Evolutionary conservation across 1,140 invertebrate genomes (phyloP), one percentile per base, ranked within the genome.

Genomic region (Diuraphis noxia): DNA sequence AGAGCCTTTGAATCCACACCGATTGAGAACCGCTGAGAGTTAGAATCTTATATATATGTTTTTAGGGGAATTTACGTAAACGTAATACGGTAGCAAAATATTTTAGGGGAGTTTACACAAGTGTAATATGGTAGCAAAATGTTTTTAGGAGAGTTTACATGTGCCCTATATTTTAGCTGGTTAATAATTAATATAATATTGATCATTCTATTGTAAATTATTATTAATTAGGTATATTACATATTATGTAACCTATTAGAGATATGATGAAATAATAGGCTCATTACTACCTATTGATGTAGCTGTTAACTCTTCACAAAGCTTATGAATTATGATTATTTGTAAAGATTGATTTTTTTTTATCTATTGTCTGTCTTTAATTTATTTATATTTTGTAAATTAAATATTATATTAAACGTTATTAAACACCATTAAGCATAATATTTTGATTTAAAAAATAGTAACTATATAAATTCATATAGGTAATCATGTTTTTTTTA

Each of bases 271-370:
- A 72, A 72, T 72, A n/a, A 72, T 72, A 72, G 17, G 30, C n/a
- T 13, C n/a, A 72, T 17, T n/a, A n/a, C 34, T 49, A 63, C 56
- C 13, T 63, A n/a, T 63, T n/a, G n/a, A 63, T 63, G 30, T 63
- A n/a, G 56, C 56, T 63, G 30, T n/a, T 17, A 63, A 63, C 30
- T 63, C 56, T n/a, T n/a, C 56, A 72, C 13, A 72, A n/a, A 0
- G 56, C 56, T 72, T 72, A 72, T 72, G n/a, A n/a, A 30, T 72
- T 72, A 72, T 72, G n/a, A n/a, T 72, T 72, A n/a, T 72, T 72
- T n/a, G 56, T 72, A n/a, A 72, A 72, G 56, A 72, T 72, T n/a
- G 13, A 72, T 72, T n/a, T 63, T 72, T 72, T n/a, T 63, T n/a
- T 63, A 63, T 4, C 30, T 63, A 17, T n/a, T 72, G 13, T 72